These are phyloP conservation scores for Vespertilio murinus DNA, from an alignment of 2,797 vertebrate species.

Conservation along the genomic window DNA sequence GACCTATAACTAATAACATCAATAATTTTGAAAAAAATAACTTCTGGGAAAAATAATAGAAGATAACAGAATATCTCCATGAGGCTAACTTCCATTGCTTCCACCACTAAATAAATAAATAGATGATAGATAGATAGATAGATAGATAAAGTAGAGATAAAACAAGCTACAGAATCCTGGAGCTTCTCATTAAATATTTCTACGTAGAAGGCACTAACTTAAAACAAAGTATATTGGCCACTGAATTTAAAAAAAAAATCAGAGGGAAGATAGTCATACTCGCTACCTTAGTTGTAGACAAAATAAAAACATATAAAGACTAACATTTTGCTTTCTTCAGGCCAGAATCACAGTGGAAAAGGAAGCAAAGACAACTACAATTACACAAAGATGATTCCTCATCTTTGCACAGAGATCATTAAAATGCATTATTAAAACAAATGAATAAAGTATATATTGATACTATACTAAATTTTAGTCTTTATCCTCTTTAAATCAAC, in stretches of 20 bases:
- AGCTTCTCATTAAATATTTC: background rate
- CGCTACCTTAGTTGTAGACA: background rate
- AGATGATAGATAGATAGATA: background rate
- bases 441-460: background rate
- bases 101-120: background rate
- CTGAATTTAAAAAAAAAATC: background rate
- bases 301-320: background rate
- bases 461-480: background rate
- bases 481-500: background rate
- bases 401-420: background rate
- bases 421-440: background rate
- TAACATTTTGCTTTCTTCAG: background rate
- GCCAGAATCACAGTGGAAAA: background rate
- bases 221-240: background rate
- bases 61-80: background rate
- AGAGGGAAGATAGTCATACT: background rate
- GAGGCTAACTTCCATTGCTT: accelerated
- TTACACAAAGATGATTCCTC: background rate
- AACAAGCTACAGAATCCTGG: background rate
- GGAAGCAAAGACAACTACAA: background rate
- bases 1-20: background rate
- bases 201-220: background rate
- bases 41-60: background rate
- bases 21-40: background rate
- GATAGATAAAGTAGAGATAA: background rate